These are phyloP conservation scores for Apamea crenata DNA, from an alignment of 2,888 invertebrate genomes.

Conservation along the genomic window DNA sequence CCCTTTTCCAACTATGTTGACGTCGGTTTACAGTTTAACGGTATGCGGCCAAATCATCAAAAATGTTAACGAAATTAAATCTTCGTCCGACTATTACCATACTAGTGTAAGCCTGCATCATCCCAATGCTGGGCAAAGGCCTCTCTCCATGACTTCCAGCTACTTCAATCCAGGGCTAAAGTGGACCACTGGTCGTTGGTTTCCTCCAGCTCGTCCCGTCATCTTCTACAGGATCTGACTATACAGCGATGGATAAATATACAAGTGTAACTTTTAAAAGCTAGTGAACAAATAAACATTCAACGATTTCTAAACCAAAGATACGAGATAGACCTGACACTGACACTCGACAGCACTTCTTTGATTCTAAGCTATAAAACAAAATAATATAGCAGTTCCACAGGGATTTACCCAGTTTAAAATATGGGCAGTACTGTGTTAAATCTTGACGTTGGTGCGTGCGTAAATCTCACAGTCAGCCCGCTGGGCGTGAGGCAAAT, in stretches of 20 bases:
- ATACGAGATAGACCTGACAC: neutral
- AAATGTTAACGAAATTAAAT: neutral
- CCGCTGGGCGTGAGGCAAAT: slow-evolving; percentile 69
- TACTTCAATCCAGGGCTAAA: neutral
- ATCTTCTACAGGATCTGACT: neutral
- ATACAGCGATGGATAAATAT: neutral
- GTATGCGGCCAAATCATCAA: neutral
- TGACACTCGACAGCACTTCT: slow-evolving; percentile 1
- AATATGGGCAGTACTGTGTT: slow-evolving; percentile 65
- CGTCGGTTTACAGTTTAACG: neutral
- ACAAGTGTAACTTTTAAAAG: neutral
- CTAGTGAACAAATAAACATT: neutral
- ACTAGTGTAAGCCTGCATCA: neutral
- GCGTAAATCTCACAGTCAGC: slow-evolving; percentile 75
- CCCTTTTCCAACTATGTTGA: neutral
- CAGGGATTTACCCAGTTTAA: slow-evolving; percentile 66
- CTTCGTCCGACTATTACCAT: neutral
- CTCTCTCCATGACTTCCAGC: neutral
- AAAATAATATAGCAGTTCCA: slow-evolving; percentile 61
- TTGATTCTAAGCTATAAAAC: slow-evolving; percentile 49
- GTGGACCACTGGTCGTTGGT: neutral
- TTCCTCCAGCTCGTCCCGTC: neutral
- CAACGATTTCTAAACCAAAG: neutral
- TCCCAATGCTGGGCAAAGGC: neutral
- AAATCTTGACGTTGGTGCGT: slow-evolving; percentile 70